These are phyloP conservation scores for Hippocampus mohnikei DNA, from an alignment of 2,113 vertebrate genomes.

Conservation along the genomic window DNA sequence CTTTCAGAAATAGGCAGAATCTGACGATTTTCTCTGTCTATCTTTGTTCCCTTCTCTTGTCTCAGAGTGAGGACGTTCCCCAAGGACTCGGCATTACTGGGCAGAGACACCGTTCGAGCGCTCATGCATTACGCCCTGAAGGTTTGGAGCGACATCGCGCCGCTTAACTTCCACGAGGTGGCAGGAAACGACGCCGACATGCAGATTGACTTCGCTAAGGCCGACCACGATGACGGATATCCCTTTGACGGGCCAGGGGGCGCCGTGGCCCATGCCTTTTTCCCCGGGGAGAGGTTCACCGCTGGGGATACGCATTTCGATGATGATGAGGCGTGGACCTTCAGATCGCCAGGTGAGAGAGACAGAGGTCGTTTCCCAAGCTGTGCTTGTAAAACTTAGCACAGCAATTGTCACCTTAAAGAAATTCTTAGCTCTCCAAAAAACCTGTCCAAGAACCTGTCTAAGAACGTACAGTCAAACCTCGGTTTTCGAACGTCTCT, in stretches of 20 bases:
- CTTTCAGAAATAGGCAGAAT: neutral
- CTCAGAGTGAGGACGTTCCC: slow-evolving; percentile 90
- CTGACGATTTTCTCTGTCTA: no score
- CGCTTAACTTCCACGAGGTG: slow-evolving; percentile 94
- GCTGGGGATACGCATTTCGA: slow-evolving; percentile 95
- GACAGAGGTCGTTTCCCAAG: neutral
- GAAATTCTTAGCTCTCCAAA: neutral
- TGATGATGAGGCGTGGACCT: slow-evolving; percentile 92
- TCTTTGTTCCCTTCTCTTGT: neutral
- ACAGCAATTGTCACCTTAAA: no score
- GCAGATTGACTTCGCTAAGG: slow-evolving; percentile 93
- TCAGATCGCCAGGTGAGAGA: slow-evolving; percentile 84
- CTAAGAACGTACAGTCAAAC: no score
- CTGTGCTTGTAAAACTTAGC: neutral
- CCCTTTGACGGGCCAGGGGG: slow-evolving; percentile 94
- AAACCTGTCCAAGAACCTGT: neutral
- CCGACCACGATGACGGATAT: slow-evolving; percentile 87
- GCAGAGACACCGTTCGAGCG: slow-evolving; percentile 87
- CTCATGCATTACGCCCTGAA: slow-evolving; percentile 96
- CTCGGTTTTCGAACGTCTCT: no score
- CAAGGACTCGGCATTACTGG: slow-evolving; percentile 79
- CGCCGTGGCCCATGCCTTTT: slow-evolving; percentile 90
- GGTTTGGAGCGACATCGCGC: slow-evolving; percentile 94
- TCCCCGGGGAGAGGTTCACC: slow-evolving; percentile 84
- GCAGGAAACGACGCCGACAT: slow-evolving; percentile 88